A percentile compares a stretch with the other conserved stretches of the same genome.
These are phyloP conservation scores for Zaprionus ghesquierei DNA, from an alignment of 1,140 invertebrate species.

Conservation along the genomic window DNA sequence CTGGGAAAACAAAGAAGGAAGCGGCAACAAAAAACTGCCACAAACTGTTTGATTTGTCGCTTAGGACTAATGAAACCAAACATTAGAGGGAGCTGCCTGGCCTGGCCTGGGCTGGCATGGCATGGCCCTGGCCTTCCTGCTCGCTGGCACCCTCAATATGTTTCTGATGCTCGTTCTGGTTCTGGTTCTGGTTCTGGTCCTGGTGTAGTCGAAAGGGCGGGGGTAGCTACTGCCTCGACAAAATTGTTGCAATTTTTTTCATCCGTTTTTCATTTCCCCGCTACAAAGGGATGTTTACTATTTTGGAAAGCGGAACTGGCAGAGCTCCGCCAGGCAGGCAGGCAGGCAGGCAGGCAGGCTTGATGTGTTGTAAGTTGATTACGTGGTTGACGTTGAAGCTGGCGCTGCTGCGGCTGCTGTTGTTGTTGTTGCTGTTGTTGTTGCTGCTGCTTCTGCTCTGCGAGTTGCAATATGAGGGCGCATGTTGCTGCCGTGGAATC, in stretches of 20 bases:
- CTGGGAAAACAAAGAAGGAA: conserved; percentile 11
- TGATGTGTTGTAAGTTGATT: conserved; percentile 72
- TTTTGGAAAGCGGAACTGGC: conserved; percentile 21
- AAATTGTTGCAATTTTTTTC: conserved; percentile 71
- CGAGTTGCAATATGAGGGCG: conserved; percentile 74
- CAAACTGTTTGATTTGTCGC: conserved; percentile 81
- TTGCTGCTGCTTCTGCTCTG: conserved; percentile 16
- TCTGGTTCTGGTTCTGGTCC: conserved; percentile 29
- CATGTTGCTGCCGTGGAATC: conserved; percentile 62
- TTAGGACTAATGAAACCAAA: conserved; percentile 80
- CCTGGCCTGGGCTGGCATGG: too few relatives aligned
- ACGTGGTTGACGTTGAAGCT: conserved; percentile 76
- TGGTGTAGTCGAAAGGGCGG: conserved; percentile 5
- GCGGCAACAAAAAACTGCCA: conserved; percentile 52
- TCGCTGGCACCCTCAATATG: conserved; percentile 36
- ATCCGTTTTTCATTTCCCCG: background rate
- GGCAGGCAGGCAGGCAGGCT: conserved; percentile 3
- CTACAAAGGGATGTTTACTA: conserved; percentile 59
- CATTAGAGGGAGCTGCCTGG: conserved; percentile 54
- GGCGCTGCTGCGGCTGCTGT: conserved; percentile 4
- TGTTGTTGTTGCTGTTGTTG: background rate
- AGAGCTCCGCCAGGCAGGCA: too few relatives aligned
- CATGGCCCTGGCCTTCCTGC: too few relatives aligned
- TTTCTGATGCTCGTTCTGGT: conserved; percentile 32
- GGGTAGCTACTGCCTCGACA: conserved; percentile 37